Base-by-base conservation (phyloP, 1,140 invertebrate genomes). In the Drosophila tani region DNA sequence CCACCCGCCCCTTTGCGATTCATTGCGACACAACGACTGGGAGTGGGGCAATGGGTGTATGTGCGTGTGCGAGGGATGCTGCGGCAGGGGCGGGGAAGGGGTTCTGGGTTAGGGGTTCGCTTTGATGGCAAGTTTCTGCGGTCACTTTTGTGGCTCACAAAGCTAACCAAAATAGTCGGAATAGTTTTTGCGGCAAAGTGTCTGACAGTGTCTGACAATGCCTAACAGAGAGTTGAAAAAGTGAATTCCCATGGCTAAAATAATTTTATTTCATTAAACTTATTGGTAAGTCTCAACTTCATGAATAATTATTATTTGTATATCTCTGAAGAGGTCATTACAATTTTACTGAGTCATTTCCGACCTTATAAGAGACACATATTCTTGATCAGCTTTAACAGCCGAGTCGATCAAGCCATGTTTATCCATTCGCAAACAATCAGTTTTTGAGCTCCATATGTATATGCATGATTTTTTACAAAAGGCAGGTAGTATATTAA, bases 111-210 rank as follows among this genome's bases (percentile, higher is more conserved):
- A 38, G 58, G 38, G 50, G 32, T 47, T 53, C 2, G 19, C 32
- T 55, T 40, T 11, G 35, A 55, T 40, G 53, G 32, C 53, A 65
- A 70, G 81, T 84, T 87, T 80, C 75, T 87, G 83, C 63, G 83
- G 83, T 87, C 84, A 87, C 68, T 84, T 74, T 67, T 74, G 67
- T 47, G 84, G 83, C 71, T 80, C 58, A 70, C 47, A 59, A 55
- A 80, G 65, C 43, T 45, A 73, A 58, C 65, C 53, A 63, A 60
- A 55, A 49, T 50, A 51, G 53, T 38, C 24, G 38, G 49, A 49
- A 70, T 74, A 79, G 62, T 71, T 85, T 27, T 38, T 55, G 46
- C 19, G 32, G 27, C 15, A 67, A 41, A 24, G 12, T 35, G 21
- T 14, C 47, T 64, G 58, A 50, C 47, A 24, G 12, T 35, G 21